Evolutionary conservation across 2,888 invertebrate species (phyloP).

Genomic region (Amiota communis): DNA sequence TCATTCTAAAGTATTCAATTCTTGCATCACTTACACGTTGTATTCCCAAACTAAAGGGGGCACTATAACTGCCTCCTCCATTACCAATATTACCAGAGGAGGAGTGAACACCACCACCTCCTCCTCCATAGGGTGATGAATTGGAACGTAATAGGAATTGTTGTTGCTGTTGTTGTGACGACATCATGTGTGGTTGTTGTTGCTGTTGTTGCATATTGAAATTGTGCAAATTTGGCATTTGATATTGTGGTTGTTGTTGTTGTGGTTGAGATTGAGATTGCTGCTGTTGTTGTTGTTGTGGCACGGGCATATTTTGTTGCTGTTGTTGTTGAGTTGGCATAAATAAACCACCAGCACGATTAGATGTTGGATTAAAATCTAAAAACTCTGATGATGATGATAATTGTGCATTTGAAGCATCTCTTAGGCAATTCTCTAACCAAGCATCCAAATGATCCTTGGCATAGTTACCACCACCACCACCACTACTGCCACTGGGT

Average conservation of each 20-base stretch:
- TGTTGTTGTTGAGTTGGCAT: slow-evolving; percentile 37
- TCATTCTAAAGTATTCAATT: slow-evolving; percentile 4
- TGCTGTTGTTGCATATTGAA: slow-evolving; percentile 31
- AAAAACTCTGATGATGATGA: slow-evolving; percentile 73
- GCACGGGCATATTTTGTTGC: slow-evolving; percentile 46
- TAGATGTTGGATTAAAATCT: slow-evolving; percentile 68
- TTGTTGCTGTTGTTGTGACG: slow-evolving; percentile 45
- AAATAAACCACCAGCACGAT: slow-evolving; percentile 1
- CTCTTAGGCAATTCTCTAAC: slow-evolving; percentile 72
- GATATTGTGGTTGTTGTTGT: slow-evolving; percentile 45
- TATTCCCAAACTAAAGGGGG: slow-evolving; percentile 70
- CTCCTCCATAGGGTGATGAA: slow-evolving; percentile 50
- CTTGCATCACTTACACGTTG: slow-evolving; percentile 65
- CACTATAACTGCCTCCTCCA: slow-evolving; percentile 46
- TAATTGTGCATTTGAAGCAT: slow-evolving; percentile 69
- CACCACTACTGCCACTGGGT: slow-evolving; percentile 38
- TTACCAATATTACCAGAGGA: slow-evolving; percentile 30
- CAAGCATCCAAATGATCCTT: slow-evolving; percentile 72
- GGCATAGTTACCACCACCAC: slow-evolving; percentile 57
- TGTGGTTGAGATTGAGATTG: slow-evolving; percentile 46
- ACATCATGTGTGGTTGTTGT: slow-evolving; percentile 44
- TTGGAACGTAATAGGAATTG: slow-evolving; percentile 59
- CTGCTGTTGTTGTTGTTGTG: slow-evolving; percentile 45
- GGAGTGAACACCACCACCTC: slow-evolving; percentile 42
- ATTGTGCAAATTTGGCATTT: slow-evolving; percentile 36